Conservation (phyloP, 2,113 vertebrate species). For the Craseonycteris thonglongyai region DNA sequence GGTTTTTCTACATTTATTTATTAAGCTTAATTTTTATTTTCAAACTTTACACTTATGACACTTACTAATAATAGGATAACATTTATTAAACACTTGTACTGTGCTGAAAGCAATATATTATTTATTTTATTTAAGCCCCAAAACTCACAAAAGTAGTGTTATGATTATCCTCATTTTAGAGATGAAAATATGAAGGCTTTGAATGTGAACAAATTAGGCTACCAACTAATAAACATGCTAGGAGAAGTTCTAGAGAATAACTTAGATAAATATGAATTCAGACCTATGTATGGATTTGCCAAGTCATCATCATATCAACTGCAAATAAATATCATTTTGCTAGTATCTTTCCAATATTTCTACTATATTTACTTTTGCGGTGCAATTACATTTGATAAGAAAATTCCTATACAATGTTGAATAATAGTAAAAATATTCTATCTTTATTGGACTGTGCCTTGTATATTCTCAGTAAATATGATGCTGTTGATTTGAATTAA, state of each 20-base stretch:
- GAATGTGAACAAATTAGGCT: neutral
- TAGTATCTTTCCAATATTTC: neutral
- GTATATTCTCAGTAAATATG: neutral
- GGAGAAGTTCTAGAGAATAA: neutral
- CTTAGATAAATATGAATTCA: neutral
- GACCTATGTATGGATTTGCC: neutral
- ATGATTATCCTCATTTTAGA: neutral
- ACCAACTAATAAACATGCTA: neutral
- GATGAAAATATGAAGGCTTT: neutral
- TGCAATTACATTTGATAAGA: neutral
- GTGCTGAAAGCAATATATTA: neutral
- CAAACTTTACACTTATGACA: neutral
- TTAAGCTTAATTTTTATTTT: neutral
- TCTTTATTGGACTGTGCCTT: neutral
- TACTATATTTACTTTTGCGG: neutral
- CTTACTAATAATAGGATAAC: neutral
- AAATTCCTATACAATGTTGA: neutral
- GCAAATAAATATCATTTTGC: neutral
- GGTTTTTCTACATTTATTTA: neutral
- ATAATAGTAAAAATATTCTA: neutral
- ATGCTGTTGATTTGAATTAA: neutral
- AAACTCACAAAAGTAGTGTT: neutral
- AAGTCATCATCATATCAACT: neutral
- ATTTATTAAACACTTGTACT: neutral
- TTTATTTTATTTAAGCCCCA: neutral